Evolutionary conservation across 2,888 invertebrate species (phyloP), one percentile per base, ranked within the genome.

Genomic region (Crepidodera aurea): DNA sequence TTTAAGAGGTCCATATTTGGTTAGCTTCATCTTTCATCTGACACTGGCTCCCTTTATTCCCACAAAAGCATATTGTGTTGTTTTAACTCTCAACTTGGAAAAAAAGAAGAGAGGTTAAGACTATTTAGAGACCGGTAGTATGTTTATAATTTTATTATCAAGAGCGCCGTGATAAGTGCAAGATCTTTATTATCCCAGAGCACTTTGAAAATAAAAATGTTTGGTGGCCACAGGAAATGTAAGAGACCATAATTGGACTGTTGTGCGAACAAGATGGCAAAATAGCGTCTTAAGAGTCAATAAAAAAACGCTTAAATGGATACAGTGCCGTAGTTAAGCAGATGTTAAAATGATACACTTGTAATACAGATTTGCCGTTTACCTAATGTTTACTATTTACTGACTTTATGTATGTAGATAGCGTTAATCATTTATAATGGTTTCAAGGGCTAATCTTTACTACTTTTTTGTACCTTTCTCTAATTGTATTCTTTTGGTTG

Each of bases 161-260:
- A 56, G 56, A 50, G 25, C 42, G 27, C n/a, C 22, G 40, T 18
- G 37, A 60, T 53, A 34, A 54, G 54, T 54, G 54, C 40, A 59
- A 53, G 42, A 54, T 44, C 53, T 29, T 58, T 54, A 64, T 58
- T 60, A 58, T 54, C 19, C 50, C 46, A 55, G 29, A 55, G 61
- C 39, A 44, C 58, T 58, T 42, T 15, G 60, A 62, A 60, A 62
- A 65, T 65, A 65, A 65, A 65, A 65, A 62, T 60, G 60, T 62
- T 62, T 40, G 55, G 55, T 42, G 44, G 27, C 27, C 57, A 50
- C 57, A 57, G 57, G 48, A 57, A 48, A 50, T 48, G 46, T 19
- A 32, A 34, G 27, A 34, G 48, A 32, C 57, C 37, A 12, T 48
- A 57, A 57, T 57, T 57, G 54, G 54, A 40, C 19, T 54, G 42